Evolutionary conservation across 2,888 invertebrate genomes (phyloP), one percentile per base, ranked within the genome.

Genomic region (Agrochola lychnidis): DNA sequence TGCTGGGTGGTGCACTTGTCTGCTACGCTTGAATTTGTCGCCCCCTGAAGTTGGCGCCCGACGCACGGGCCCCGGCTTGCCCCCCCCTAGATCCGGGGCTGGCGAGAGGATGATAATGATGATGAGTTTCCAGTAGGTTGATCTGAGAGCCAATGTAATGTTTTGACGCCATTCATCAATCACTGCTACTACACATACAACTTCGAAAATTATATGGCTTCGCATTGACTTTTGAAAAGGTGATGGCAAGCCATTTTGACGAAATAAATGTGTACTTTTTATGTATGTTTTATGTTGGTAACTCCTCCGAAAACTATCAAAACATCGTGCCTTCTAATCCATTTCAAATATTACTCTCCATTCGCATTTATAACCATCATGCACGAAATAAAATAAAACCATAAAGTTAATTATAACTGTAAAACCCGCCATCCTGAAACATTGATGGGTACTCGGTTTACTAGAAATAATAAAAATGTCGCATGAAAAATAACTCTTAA

Each of bases 401-500:
- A 63, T 84, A 81, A 84, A 74, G 56, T 64, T 70, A 56, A 81
- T 75, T 85, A 84, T 84, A 70, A 75, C 62, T 75, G 51, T 75
- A 75, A 74, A 82, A 84, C 68, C 70, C 51, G 85, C 48, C 59
- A 66, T 71, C 51, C 61, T 36, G 71, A 61, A 81, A 81, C 68
- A 75, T 82, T 82, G 66, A 80, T 80, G 72, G 79, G 45, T 59
- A 48, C 59, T 71, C 70, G 45, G 69, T 71, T 62, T 64, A 64
- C 76, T 81, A 85, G 63, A 71, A 75, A 71, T 82, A 81, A 85
- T 85, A 82, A 82, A 82, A 82, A 81, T 69, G 63, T 71, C 68
- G 59, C 75, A 85, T 81, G 82, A 69, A 81, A 81, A 64, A 66
- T 81, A 81, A 76, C 82, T 81, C 70, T 84, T 68, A 83, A 84